Evolutionary conservation across 2,113 vertebrate genomes (phyloP).

Genomic region (Maccullochella peelii): DNA sequence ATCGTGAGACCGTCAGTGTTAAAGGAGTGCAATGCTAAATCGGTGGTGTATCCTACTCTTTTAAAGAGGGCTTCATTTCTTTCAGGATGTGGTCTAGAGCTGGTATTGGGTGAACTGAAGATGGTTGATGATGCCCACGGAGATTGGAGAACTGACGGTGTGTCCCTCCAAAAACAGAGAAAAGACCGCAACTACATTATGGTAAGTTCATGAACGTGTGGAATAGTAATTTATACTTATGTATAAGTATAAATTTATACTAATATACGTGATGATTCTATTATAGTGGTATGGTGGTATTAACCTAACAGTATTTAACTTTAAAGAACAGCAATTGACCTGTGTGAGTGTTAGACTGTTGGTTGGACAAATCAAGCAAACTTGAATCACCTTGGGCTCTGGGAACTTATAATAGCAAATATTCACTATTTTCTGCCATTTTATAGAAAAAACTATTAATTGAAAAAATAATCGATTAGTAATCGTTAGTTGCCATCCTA

Average conservation of each 20-base stretch:
- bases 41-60: no score
- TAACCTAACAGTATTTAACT: neutral
- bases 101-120: neutral
- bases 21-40: neutral
- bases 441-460: no score
- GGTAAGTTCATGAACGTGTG: constrained; percentile 41
- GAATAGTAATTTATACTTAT: neutral
- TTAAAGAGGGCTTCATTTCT: neutral
- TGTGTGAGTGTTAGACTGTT: neutral
- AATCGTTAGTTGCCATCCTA: no score
- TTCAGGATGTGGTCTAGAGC: constrained; percentile 71
- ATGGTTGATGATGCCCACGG: constrained; percentile 26
- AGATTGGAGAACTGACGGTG: constrained; percentile 68
- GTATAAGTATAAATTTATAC: no score
- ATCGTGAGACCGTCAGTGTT: neutral
- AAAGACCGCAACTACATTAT: constrained; percentile 65
- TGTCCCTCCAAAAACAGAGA: accelerated
- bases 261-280: neutral
- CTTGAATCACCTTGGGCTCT: no score
- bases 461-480: no score
- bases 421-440: no score
- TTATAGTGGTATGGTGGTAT: no score
- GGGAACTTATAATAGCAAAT: no score
- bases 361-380: neutral
- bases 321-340: neutral